Base-by-base conservation (phyloP, 2,113 vertebrate species). In the Vicugna pacos region DNA sequence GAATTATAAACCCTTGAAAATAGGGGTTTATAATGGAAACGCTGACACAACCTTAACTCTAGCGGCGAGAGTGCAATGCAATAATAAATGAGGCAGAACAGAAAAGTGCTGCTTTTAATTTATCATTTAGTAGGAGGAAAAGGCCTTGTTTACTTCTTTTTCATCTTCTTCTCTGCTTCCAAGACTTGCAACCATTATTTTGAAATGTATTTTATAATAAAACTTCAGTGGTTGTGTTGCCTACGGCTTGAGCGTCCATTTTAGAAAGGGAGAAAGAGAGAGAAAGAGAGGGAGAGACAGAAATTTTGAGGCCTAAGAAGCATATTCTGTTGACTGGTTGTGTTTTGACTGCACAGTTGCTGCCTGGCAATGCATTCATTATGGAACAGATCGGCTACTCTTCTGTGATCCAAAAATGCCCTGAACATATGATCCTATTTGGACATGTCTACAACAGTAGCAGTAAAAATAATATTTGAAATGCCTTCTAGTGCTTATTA, bases 151-250 rank as follows among this genome's bases (percentile, higher is more conserved):
- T 98, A 98, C 97, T 97, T 97, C 97, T 98, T 98, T 98, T 98
- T 98, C 98, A 96, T 98, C 98, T 97, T 97, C 86, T 95, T 91
- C 96, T 97, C 94, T 92, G 69, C 98, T 98, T 91, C 96, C 70
- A 97, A 98, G 98, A 97, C 97, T 98, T 98, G 98, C 94, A 96
- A 96, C 97, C 95, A 86, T 99, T 98, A 98, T 98, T 98, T 98
- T 98, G 98, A 98, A 98, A 98, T 98, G 97, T 97, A 98, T 98
- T 98, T 99, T 98, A 98, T 98, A 98, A 98, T 98, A 98, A 98
- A 98, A 97, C 97, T 95, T 98, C 86, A 24, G 94, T 97, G 93
- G 96, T 98, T 98, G 81, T 86, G 92, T 98, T 98, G 98, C 98
- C 98, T 65, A 96, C 92, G 98, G 98, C 98, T 97, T 98, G 81